Evolutionary conservation across 2,888 invertebrate genomes (phyloP), one percentile per base, ranked within the genome.

Genomic region (Myathropa florea): DNA sequence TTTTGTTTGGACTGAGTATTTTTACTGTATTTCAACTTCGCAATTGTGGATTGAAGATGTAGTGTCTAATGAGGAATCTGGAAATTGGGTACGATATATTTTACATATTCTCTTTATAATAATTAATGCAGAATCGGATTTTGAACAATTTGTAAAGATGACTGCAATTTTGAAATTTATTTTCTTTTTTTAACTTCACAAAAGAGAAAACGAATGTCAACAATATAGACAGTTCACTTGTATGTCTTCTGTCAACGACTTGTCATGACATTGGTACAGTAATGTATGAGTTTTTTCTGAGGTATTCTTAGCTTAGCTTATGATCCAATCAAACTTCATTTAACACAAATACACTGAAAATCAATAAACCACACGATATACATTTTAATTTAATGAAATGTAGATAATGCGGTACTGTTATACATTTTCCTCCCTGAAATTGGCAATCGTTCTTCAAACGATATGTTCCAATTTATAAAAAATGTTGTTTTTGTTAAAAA

Each of bases 181-280:
- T 67, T 78, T 46, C 10, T 70, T 68, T 59, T 12, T 61, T 65
- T 68, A 53, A 68, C 59, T 65, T n/a, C 67, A 60, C 63, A 60
- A 36, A 73, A 72, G 65, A 68, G 53, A 81, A 85, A 65, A 46
- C 55, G 53, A 73, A 77, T 73, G 85, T 85, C 85, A 85, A 85
- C 77, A 85, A 18, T 26, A 7, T 3, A 18, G 39, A 55, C 24
- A 77, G 28, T 84, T 85, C 81, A 85, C 84, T 85, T 85, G 61
- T 81, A 81, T 61, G 81, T 81, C 60, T 82, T 77, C 85, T 55
- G 68, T 76, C 80, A 80, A 55, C 28, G 67, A 68, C 57, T 63
- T 76, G 60, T 63, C 76, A 53, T 36, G 26, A 57, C 57, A 28
- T n/a, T 26, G 0, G 55, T 46, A 26, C 18, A 24, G 14, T 57